A percentile compares a stretch with the other conserved stretches of the same genome.
phyloP scores from a whole-genome alignment of 1,140 invertebrate genomes.

The Drosophila arawakana region DNA sequence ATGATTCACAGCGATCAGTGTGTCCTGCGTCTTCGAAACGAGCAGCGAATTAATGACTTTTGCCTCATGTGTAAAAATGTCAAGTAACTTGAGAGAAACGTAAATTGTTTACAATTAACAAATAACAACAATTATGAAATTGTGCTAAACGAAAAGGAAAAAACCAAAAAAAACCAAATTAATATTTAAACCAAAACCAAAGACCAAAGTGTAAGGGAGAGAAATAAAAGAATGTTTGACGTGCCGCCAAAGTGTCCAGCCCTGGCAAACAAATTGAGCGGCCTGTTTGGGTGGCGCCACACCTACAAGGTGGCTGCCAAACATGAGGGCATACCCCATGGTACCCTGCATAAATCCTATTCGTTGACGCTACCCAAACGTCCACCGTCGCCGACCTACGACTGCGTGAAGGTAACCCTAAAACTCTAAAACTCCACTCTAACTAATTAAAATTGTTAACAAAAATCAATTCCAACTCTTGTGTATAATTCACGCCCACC shows the following conservation, averaged over 20 bases:
- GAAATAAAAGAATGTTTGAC: conserved; percentile 70
- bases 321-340: conserved; percentile 88
- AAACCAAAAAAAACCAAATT: conserved; percentile 14
- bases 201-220: conserved; percentile 1
- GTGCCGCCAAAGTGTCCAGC: conserved; percentile 86
- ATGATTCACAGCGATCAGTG: conserved; percentile 37
- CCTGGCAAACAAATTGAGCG: conserved; percentile 89
- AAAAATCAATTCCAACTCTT: background rate
- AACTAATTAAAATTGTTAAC: conserved; percentile 6
- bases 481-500: conserved; percentile 17
- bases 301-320: conserved; percentile 91
- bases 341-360: conserved; percentile 83
- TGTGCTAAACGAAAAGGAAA: conserved; percentile 7
- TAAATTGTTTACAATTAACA: background rate
- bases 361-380: conserved; percentile 81
- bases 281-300: conserved; percentile 90
- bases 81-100: conserved; percentile 28
- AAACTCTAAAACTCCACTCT: background rate
- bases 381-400: conserved; percentile 69
- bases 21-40: conserved; percentile 9
- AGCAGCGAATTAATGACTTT: conserved; percentile 33
- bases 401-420: conserved; percentile 64
- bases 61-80: conserved; percentile 31
- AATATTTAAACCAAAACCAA: conserved; percentile 36
- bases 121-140: conserved; percentile 17